A percentile compares a stretch with the other conserved stretches of the same genome.
phyloP scores from a whole-genome alignment of 2,113 vertebrate genomes.

The Odocoileus hemionus region DNA sequence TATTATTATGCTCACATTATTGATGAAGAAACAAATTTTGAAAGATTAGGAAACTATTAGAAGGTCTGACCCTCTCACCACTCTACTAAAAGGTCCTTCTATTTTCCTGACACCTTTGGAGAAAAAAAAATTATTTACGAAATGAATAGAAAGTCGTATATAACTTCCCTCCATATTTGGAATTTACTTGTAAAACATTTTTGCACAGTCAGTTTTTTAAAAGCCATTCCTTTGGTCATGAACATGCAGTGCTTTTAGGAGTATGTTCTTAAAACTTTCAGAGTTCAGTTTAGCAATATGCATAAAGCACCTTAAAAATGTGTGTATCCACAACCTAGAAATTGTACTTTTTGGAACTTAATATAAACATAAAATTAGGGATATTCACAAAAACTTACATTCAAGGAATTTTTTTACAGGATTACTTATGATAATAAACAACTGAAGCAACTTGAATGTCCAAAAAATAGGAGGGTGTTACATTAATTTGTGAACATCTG shows the following conservation, averaged over 20 bases:
- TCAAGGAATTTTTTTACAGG: background rate
- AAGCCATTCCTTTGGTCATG: background rate
- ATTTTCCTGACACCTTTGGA: conserved; percentile 9
- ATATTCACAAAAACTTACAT: background rate
- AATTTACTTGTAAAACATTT: background rate
- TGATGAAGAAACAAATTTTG: background rate
- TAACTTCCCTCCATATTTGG: background rate
- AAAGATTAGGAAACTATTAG: conserved; percentile 1
- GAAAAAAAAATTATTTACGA: background rate
- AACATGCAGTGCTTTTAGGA: background rate
- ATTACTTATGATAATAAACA: background rate
- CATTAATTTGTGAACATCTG: background rate
- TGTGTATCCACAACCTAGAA: background rate
- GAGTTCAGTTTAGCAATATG: background rate
- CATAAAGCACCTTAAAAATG: background rate
- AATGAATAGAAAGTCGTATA: background rate
- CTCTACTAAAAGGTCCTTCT: background rate
- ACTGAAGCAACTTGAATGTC: background rate
- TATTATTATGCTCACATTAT: background rate
- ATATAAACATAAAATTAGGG: background rate
- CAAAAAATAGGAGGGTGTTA: background rate
- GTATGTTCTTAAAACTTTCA: background rate
- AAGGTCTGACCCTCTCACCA: background rate
- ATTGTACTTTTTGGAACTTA: background rate
- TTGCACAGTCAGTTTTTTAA: background rate